A percentile compares a stretch with the other conserved stretches of the same genome.
phyloP scores from a whole-genome alignment of 2,797 vertebrate species.

The Crypturellus tataupa region DNA sequence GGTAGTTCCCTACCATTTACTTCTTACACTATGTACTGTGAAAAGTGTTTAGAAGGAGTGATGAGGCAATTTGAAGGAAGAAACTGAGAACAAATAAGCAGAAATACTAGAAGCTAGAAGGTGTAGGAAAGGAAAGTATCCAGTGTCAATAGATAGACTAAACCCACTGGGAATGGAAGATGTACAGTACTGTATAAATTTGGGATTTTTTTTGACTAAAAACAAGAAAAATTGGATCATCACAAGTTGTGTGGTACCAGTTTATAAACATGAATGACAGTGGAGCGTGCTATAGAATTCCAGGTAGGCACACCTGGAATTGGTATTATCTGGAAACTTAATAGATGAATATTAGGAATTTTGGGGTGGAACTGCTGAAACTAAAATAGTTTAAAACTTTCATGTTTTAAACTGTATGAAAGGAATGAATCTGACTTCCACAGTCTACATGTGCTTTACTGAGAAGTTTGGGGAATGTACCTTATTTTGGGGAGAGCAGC shows the following conservation, averaged over 20 bases:
- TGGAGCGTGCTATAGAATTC: neutral
- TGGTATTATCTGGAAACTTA: neutral
- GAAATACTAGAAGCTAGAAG: slow-evolving; percentile 13
- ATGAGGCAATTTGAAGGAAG: slow-evolving; percentile 54
- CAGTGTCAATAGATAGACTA: neutral
- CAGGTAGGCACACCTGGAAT: rapidly evolving
- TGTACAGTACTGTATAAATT: neutral
- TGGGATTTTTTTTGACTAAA: neutral
- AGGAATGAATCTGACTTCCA: rapidly evolving
- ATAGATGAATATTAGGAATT: neutral
- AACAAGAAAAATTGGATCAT: rapidly evolving
- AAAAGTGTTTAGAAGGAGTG: slow-evolving; percentile 28
- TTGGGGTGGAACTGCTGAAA: neutral
- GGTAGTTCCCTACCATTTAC: slow-evolving; percentile 9
- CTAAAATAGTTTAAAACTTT: neutral
- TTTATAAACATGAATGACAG: neutral
- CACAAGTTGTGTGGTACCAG: neutral
- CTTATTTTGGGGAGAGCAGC: neutral
- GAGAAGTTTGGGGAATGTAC: neutral
- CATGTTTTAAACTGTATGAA: neutral
- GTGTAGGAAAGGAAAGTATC: neutral
- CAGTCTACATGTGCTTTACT: neutral
- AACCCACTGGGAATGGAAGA: neutral
- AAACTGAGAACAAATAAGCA: slow-evolving; percentile 39
- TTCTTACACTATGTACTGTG: neutral